These are phyloP conservation scores for Thymelicus acteon DNA, from an alignment of 2,888 invertebrate genomes.

Conservation along the genomic window DNA sequence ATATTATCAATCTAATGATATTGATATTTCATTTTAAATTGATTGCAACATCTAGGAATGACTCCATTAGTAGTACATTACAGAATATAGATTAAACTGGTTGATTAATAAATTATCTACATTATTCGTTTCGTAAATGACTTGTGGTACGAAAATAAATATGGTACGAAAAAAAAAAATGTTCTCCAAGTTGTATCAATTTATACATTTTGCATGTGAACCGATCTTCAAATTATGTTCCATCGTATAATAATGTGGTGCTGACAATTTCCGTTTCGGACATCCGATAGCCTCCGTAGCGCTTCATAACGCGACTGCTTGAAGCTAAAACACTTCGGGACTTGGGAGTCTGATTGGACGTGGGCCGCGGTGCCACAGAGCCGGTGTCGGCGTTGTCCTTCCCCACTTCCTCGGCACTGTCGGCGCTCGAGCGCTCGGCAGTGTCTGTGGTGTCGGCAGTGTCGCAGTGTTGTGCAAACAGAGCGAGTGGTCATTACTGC, in stretches of 20 bases:
- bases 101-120: too few species aligned
- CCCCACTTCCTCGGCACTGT: constrained; percentile 23
- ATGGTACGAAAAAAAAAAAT: too few species aligned
- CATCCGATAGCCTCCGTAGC: background rate
- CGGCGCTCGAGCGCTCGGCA: too few species aligned
- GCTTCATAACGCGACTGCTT: constrained; percentile 55
- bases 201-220: background rate
- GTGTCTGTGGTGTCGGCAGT: background rate
- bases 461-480: constrained; percentile 27
- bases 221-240: background rate
- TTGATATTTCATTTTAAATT: too few species aligned
- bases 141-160: too few species aligned
- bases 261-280: background rate
- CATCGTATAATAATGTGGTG: background rate
- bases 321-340: constrained; percentile 46
- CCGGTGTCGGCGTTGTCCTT: constrained; percentile 10
- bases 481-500: constrained; percentile 13
- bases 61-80: too few species aligned
- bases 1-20: too few species aligned
- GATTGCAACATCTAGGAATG: too few species aligned
- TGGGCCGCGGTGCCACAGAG: constrained; percentile 6
- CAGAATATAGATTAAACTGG: too few species aligned
- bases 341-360: constrained; percentile 48
- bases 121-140: too few species aligned
- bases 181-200: too few species aligned